Evolutionary conservation across 2,797 vertebrate genomes (phyloP).

Genomic region (Novumbra hubbsi): DNA sequence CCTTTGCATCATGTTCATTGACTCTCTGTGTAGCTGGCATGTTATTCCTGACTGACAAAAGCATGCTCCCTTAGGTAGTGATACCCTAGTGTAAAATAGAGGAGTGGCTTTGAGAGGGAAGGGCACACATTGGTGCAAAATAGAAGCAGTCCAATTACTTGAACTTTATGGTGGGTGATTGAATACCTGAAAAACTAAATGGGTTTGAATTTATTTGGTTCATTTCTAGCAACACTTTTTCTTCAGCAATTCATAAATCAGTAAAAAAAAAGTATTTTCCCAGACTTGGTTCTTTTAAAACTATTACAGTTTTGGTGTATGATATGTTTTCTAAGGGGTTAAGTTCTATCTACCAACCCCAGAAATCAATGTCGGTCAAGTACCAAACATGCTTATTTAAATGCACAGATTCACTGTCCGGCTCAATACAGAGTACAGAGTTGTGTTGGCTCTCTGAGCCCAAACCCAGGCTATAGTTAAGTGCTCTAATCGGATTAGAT

Average conservation of each 20-base stretch:
- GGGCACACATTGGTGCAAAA: conserved; percentile 29
- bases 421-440: not conserved
- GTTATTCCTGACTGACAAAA: conserved; percentile 65
- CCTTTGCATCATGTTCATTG: conserved; percentile 51
- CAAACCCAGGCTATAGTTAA: not conserved
- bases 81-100: conserved; percentile 46
- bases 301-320: too few species aligned
- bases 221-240: not conserved
- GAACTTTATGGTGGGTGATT: conserved; percentile 27
- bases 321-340: too few species aligned
- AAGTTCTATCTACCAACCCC: too few species aligned
- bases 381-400: too few species aligned
- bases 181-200: conserved; percentile 2
- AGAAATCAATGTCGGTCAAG: too few species aligned
- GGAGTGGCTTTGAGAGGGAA: conserved; percentile 44
- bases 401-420: too few species aligned
- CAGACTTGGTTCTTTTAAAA: too few species aligned
- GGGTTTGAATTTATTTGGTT: not conserved
- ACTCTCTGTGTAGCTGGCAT: conserved; percentile 63
- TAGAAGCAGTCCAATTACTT: conserved; percentile 23
- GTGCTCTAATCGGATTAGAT: too few species aligned
- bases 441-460: not conserved
- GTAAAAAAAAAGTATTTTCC: too few species aligned
- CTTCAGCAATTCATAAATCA: not conserved
- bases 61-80: conserved; percentile 62